Evolutionary conservation across 2,113 vertebrate species (phyloP), one percentile per base, ranked within the genome.

Genomic region (Peromyscus californicus): DNA sequence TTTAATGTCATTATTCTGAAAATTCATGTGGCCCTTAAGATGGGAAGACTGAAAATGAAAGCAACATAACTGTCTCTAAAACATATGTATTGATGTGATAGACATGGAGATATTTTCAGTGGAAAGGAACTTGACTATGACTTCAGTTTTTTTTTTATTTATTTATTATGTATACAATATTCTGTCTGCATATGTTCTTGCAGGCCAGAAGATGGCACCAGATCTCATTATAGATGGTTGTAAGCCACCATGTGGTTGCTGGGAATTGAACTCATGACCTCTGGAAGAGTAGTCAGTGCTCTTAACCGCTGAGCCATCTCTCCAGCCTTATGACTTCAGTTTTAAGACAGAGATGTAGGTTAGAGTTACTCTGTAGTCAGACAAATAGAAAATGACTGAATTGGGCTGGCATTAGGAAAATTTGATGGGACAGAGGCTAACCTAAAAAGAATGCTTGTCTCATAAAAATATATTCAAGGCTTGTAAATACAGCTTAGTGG

Each of bases 1-100:
- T 92, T 94, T 74, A 89, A n/a, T 88, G 31, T 94, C 12, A 65
- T 91, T 65, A 59, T 95, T 94, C 39, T 92, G 85, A 96, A 94
- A 91, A 84, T 88, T 80, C 2, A n/a, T 78, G 24, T 3, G 74
- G 22, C 51, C 54, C 39, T 94, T 61, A 95, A 75, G 92, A 57
- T 1, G 54, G 80, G 61, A 75, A 88, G 48, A 75, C 39, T 94
- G 39, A 92, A 75, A 97, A 10, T 61, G 70, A 95, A 59, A 91
- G 54, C n/a, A 92, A 72, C 13, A 36, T 45, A 75, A 57, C 22
- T 15, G 26, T 91, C 90, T 91, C 59, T 89, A 79, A 45, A 61
- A 65, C 7, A 80, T 70, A 78, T 75, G 7, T 83, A 78, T 89
- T 78, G 39, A 59, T 61, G 31, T 54, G 19, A 39, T 61, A n/a